Conservation (phyloP, 2,888 invertebrate species). For the Aleiodes alternator region DNA sequence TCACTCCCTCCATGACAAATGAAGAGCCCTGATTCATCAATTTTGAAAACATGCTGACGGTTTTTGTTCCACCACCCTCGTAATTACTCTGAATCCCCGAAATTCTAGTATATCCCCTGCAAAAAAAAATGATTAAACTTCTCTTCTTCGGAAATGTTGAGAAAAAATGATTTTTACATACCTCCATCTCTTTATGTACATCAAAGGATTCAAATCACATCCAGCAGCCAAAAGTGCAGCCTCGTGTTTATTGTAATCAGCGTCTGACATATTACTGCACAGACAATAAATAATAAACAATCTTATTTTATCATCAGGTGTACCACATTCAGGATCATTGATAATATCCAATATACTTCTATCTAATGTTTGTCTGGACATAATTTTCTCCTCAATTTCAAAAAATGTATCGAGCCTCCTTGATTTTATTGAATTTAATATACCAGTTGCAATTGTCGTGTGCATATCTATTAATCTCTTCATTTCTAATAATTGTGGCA, state of each 20-base stretch:
- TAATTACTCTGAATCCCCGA: slow-evolving; percentile 85
- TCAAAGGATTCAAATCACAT: slow-evolving; percentile 89
- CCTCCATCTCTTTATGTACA: slow-evolving; percentile 96
- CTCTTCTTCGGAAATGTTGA: neutral
- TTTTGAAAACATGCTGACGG: slow-evolving; percentile 98
- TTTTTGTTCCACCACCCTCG: slow-evolving; percentile 95
- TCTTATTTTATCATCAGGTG: slow-evolving; percentile 93
- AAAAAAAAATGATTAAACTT: slow-evolving; percentile 28
- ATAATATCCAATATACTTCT: slow-evolving; percentile 92
- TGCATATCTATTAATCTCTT: slow-evolving; percentile 99
- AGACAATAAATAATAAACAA: slow-evolving; percentile 95
- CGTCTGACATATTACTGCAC: slow-evolving; percentile 88
- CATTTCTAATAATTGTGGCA: slow-evolving; percentile 97
- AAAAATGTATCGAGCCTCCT: slow-evolving; percentile 96
- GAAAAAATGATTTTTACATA: slow-evolving; percentile 73
- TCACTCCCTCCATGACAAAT: slow-evolving; percentile 99
- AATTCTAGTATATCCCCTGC: slow-evolving; percentile 87
- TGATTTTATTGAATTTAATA: slow-evolving; percentile 89
- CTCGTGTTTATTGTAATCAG: slow-evolving; percentile 90
- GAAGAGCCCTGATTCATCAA: slow-evolving; percentile 97
- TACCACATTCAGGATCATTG: slow-evolving; percentile 90
- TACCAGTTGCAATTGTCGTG: slow-evolving; percentile 96
- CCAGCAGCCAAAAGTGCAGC: slow-evolving; percentile 86
- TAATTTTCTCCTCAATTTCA: slow-evolving; percentile 98
- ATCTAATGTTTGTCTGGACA: slow-evolving; percentile 90